Evolutionary conservation across 2,113 vertebrate species (phyloP), one percentile per base, ranked within the genome.

Genomic region (Spermophilus dauricus): DNA sequence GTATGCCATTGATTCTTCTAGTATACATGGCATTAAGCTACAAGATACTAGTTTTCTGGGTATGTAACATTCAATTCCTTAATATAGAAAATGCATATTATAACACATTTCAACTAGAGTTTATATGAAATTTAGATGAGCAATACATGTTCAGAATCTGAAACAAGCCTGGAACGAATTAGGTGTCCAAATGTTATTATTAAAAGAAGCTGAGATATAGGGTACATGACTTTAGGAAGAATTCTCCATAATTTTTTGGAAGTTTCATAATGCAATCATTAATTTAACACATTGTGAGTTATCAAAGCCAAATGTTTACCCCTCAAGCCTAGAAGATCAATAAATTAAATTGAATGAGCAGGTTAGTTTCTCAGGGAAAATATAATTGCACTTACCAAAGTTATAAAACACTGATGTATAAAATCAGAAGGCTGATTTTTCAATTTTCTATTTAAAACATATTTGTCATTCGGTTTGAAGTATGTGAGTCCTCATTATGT

Each of bases 391-490:
- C 58, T 94, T 84, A 81, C 8, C 10, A 80, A 84, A 93, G 32
- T 30, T 75, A 48, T 81, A 39, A 45, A 45, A 86, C 18, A 70
- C 56, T 84, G 20, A 70, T 32, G 72, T 48, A 63, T 73, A 89
- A 94, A 94, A 93, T 96, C 53, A 78, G 34, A 86, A 77, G 58
- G 56, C 16, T 63, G 81, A 84, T 92, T 90, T 90, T 94, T 39
- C 37, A 86, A 70, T 88, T 94, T 91, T 96, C 80, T 86, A 65
- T 7, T 87, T 94, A 93, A 93, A 95, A 94, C 9, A 63, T 86
- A 97, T 85, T 96, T 94, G 83, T 75, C 42, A 91, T 82, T 70
- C 32, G 85, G 28, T 69, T 77, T 97, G 53, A 93, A 92, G 72
- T 69, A 48, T 63, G 4, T 81, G 70, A 95, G 18, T 51, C n/a